A percentile compares a stretch with the other conserved stretches of the same genome.
These are phyloP conservation scores for Leucophora obtusa DNA, from an alignment of 2,888 invertebrate genomes.

Conservation along the genomic window DNA sequence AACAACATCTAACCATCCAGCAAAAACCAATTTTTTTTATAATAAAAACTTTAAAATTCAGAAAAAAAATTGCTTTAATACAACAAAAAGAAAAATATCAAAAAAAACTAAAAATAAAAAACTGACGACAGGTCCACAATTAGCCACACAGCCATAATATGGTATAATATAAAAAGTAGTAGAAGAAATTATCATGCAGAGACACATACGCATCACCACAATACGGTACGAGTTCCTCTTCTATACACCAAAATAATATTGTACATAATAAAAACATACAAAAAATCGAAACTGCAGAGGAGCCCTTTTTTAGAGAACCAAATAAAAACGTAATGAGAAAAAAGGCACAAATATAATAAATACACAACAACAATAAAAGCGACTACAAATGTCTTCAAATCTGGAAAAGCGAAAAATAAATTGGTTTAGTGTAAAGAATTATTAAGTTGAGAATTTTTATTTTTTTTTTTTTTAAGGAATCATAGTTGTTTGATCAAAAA, in stretches of 20 bases:
- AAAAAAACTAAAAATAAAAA: slow-evolving; percentile 53
- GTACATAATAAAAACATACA: slow-evolving; percentile 22
- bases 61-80: slow-evolving; percentile 63
- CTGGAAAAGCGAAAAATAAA: not conserved
- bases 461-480: not conserved
- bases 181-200: slow-evolving; percentile 62
- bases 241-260: slow-evolving; percentile 25
- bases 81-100: slow-evolving; percentile 21
- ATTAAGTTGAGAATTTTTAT: not conserved
- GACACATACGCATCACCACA: slow-evolving; percentile 53
- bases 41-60: slow-evolving; percentile 72
- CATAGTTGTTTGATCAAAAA: too few relatives aligned
- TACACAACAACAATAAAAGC: slow-evolving; percentile 3
- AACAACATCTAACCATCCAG: slow-evolving; percentile 36
- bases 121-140: slow-evolving; percentile 77
- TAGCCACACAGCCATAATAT: slow-evolving; percentile 70
- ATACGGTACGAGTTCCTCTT: not conserved
- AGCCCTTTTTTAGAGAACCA: slow-evolving; percentile 16
- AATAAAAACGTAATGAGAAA: not conserved
- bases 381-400: not conserved
- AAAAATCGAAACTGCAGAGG: not conserved
- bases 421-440: not conserved
- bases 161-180: slow-evolving; percentile 38
- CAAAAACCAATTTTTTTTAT: slow-evolving; percentile 23
- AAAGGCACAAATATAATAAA: slow-evolving; percentile 14